Evolutionary conservation across 1,140 invertebrate species (phyloP).

Genomic region (Psilanteris sp.): DNA sequence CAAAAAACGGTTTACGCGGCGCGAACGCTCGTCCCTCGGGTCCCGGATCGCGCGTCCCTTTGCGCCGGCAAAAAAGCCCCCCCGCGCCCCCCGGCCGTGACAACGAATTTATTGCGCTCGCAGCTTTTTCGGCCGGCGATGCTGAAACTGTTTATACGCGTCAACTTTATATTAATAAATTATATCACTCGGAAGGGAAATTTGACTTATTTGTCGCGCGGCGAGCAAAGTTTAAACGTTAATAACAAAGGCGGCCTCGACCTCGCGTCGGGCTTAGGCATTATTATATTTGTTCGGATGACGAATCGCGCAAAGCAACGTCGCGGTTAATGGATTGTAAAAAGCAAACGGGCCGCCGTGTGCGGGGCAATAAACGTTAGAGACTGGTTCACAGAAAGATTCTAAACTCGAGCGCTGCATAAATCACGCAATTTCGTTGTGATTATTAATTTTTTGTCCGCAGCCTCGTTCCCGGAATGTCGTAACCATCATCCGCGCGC

Average conservation of each 20-base stretch:
- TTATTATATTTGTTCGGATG: slow-evolving; percentile 29
- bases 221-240: slow-evolving; percentile 41
- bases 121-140: slow-evolving; percentile 5
- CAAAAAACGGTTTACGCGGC: slow-evolving; percentile 75
- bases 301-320: slow-evolving; percentile 48
- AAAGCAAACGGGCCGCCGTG: slow-evolving; percentile 45
- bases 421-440: slow-evolving; percentile 64
- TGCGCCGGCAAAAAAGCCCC: slow-evolving; percentile 26
- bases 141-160: slow-evolving; percentile 31
- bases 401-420: slow-evolving; percentile 56
- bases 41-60: slow-evolving; percentile 32
- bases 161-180: slow-evolving; percentile 43
- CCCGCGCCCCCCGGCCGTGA: slow-evolving; percentile 26
- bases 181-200: slow-evolving; percentile 21
- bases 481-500: slow-evolving; percentile 55
- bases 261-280: background rate
- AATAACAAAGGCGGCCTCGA: slow-evolving; percentile 14
- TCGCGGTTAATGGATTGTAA: slow-evolving; percentile 60
- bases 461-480: slow-evolving; percentile 51
- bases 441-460: slow-evolving; percentile 65
- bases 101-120: slow-evolving; percentile 53
- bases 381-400: slow-evolving; percentile 56
- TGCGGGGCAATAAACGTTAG: slow-evolving; percentile 53
- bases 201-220: slow-evolving; percentile 38
- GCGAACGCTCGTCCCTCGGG: slow-evolving; percentile 31